A percentile compares a stretch with the other conserved stretches of the same genome.
Conservation (phyloP, 2,888 invertebrate species). For the Hymenopus coronatus region DNA sequence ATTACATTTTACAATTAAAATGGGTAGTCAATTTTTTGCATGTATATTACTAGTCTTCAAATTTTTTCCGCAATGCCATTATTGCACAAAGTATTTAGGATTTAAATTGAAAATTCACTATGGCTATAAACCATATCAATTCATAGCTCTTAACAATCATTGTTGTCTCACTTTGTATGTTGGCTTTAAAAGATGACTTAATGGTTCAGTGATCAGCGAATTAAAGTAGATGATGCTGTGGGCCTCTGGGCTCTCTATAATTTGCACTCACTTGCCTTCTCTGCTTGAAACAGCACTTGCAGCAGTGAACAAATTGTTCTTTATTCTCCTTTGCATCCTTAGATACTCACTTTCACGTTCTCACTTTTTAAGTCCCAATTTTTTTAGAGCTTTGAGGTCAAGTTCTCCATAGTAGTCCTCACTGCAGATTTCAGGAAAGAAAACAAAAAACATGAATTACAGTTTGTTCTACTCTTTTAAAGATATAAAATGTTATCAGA, state of each 20-base stretch:
- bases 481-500: background rate
- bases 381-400: conserved; percentile 82
- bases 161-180: background rate
- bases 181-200: background rate
- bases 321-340: background rate
- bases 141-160: background rate
- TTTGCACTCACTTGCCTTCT: background rate
- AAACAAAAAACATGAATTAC: background rate
- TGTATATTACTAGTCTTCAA: background rate
- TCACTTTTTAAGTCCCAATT: conserved; percentile 66
- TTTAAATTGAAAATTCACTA: background rate
- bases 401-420: conserved; percentile 92
- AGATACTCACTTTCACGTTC: background rate
- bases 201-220: background rate
- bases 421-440: conserved; percentile 51
- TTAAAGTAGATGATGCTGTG: background rate
- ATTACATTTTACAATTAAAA: background rate
- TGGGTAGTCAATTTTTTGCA: background rate
- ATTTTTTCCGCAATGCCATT: background rate
- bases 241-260: background rate
- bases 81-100: background rate
- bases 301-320: background rate
- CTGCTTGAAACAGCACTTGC: background rate
- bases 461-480: background rate
- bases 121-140: background rate